Evolutionary conservation across 2,888 invertebrate genomes (phyloP).

Genomic region (Pomacea canaliculata): DNA sequence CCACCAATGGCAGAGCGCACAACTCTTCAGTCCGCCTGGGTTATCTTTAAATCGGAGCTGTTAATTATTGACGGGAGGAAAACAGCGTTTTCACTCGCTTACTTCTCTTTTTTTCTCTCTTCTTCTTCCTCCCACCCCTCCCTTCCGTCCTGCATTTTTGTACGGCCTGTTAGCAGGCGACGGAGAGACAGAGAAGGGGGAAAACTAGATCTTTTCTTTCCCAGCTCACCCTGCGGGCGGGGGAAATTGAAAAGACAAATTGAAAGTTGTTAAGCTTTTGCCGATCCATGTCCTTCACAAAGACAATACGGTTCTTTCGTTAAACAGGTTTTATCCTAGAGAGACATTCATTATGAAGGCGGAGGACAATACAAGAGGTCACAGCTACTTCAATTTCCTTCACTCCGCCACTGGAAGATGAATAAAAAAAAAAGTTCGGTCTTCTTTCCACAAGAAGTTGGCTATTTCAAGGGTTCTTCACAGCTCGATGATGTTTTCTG

Average conservation of each 20-base stretch:
- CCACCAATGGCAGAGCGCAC: constrained; percentile 23
- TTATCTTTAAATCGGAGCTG: constrained; percentile 22
- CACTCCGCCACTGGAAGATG: no score
- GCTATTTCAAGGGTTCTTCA: no score
- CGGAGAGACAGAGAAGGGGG: not conserved
- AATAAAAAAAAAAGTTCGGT: no score
- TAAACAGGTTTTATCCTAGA: not conserved
- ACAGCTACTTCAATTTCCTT: no score
- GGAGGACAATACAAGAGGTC: no score
- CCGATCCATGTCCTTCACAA: not conserved
- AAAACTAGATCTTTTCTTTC: constrained; percentile 4
- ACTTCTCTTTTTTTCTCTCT: not conserved
- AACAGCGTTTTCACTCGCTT: constrained; percentile 16
- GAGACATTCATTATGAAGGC: no score
- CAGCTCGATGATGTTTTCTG: no score
- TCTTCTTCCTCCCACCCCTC: no score
- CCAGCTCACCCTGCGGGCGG: constrained; percentile 5
- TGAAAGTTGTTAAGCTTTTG: constrained; percentile 7
- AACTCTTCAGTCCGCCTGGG: constrained; percentile 15
- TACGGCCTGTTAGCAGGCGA: not conserved
- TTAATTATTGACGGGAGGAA: constrained; percentile 19
- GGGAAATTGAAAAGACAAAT: constrained; percentile 12
- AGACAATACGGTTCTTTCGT: constrained; percentile 2
- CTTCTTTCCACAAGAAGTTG: no score
- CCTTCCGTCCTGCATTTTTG: not conserved